Percentiles rank a stretch among this genome's conserved stretches.
These are phyloP conservation scores for Peucedramus taeniatus DNA, from an alignment of 2,113 vertebrate genomes.

Conservation along the genomic window DNA sequence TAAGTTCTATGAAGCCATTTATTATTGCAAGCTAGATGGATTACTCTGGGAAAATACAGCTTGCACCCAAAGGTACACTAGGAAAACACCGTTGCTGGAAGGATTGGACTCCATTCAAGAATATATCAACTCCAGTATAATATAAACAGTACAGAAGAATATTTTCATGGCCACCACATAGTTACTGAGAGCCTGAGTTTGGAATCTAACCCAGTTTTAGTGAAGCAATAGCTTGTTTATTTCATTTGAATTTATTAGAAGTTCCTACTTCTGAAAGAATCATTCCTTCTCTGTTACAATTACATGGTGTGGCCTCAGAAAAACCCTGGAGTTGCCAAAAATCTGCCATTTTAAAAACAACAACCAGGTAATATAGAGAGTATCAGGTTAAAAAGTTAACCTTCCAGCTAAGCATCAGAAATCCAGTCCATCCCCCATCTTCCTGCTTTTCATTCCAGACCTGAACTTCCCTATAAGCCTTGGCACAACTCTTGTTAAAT, in stretches of 20 bases:
- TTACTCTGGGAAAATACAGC: neutral
- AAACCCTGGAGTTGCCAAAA: neutral
- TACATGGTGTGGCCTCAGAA: neutral
- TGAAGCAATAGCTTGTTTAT: neutral
- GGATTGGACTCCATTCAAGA: neutral
- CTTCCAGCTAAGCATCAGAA: neutral
- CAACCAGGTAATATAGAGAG: neutral
- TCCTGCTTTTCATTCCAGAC: slow-evolving; percentile 15
- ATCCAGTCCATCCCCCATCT: neutral
- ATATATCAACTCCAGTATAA: neutral
- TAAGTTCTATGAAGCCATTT: neutral
- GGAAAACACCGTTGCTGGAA: neutral
- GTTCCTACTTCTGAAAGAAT: neutral
- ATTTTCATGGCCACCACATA: neutral
- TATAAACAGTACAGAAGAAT: neutral
- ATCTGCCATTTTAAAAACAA: neutral
- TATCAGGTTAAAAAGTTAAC: neutral
- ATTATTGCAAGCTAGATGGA: neutral
- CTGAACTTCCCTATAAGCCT: neutral
- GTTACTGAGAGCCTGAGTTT: neutral
- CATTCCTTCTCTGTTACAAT: neutral
- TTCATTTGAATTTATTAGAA: neutral
- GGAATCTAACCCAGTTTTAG: neutral
- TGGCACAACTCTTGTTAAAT: neutral
- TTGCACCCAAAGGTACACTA: neutral